phyloP scores from a whole-genome alignment of 2,797 vertebrate genomes.

The Peromyscus eremicus region DNA sequence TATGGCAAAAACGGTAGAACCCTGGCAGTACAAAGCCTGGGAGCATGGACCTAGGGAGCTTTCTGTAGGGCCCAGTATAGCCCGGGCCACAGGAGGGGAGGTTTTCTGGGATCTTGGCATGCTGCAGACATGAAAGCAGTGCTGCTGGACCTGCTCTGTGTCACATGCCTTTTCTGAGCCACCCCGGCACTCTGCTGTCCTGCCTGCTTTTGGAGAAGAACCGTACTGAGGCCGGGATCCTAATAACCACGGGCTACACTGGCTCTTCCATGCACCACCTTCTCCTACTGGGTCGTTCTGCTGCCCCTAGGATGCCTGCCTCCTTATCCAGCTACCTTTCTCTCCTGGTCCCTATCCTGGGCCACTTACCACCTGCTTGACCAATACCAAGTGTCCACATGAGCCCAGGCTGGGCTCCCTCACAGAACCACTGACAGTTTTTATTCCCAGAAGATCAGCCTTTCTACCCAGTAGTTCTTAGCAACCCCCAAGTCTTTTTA shows the following conservation, averaged over 20 bases:
- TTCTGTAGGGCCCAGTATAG: not conserved
- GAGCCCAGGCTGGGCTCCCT: not conserved
- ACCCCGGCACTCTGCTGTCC: not conserved
- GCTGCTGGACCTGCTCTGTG: not conserved
- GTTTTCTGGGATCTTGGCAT: not conserved
- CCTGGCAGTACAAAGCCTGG: not conserved
- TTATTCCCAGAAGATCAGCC: not conserved
- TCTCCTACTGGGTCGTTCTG: fast-evolving
- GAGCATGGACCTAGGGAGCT: not conserved
- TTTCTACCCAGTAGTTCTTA: not conserved
- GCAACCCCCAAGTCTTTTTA: not conserved
- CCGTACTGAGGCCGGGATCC: not conserved
- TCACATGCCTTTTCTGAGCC: not conserved
- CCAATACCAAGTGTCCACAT: not conserved
- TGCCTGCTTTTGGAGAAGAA: not conserved
- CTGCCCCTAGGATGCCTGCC: too few relatives aligned
- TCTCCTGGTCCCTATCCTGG: not conserved
- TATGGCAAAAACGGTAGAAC: not conserved
- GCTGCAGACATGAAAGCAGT: not conserved
- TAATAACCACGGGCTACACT: not conserved
- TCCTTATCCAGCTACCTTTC: not conserved
- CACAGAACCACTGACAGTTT: not conserved
- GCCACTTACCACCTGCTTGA: not conserved
- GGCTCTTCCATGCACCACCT: not conserved
- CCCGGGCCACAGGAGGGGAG: not conserved